A percentile compares a stretch with the other conserved stretches of the same genome.
Conservation (phyloP, 2,113 vertebrate genomes). For the Shinisaurus crocodilurus region DNA sequence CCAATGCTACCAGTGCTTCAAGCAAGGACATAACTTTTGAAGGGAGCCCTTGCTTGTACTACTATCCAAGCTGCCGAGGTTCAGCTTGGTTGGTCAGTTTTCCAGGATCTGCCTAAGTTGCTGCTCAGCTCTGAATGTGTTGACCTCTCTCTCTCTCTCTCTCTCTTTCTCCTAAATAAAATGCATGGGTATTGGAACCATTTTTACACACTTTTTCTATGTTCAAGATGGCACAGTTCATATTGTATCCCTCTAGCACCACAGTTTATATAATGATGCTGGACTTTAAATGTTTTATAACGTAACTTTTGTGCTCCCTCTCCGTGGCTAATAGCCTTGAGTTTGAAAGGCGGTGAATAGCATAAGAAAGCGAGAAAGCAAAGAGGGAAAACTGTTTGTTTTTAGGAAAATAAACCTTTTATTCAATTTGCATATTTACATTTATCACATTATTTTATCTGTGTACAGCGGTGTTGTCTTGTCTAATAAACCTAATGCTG, state of each 20-base stretch:
- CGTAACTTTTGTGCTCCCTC: slow-evolving; percentile 40
- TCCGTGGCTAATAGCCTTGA: slow-evolving; percentile 36
- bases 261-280: slow-evolving; percentile 29
- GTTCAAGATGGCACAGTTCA: slow-evolving; percentile 14
- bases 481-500: slow-evolving; percentile 65
- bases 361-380: slow-evolving; percentile 55
- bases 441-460: slow-evolving; percentile 64
- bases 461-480: slow-evolving; percentile 63
- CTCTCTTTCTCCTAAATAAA: slow-evolving; percentile 56
- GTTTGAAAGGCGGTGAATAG: slow-evolving; percentile 27
- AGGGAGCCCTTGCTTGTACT: too few relatives aligned
- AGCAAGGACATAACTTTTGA: neutral
- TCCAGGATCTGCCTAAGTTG: neutral
- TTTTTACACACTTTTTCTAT: slow-evolving; percentile 63
- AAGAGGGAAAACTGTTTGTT: slow-evolving; percentile 56
- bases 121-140: slow-evolving; percentile 40
- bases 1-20: neutral
- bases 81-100: neutral
- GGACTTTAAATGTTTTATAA: slow-evolving; percentile 44
- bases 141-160: slow-evolving; percentile 42
- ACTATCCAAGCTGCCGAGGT: neutral
- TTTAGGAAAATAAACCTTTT: slow-evolving; percentile 57
- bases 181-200: slow-evolving; percentile 57
- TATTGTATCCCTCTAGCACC: slow-evolving; percentile 20
- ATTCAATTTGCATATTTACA: slow-evolving; percentile 63